Conservation (phyloP, 1,140 invertebrate species). For the Tyrophagus putrescentiae region DNA sequence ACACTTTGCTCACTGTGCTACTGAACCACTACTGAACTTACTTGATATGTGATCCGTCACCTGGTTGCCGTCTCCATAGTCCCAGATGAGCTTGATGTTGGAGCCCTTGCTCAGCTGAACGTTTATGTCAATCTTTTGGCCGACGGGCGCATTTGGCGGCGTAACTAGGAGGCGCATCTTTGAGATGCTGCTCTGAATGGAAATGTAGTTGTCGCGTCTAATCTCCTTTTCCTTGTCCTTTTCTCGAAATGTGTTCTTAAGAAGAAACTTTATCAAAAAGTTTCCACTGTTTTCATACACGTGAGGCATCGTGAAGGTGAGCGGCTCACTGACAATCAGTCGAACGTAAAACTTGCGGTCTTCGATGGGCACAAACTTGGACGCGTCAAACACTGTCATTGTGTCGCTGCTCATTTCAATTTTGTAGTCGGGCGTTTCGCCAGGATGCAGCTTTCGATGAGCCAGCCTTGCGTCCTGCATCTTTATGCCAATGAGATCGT, state of each 20-base stretch:
- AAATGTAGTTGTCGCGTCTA: slow-evolving; percentile 16
- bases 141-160: slow-evolving; percentile 26
- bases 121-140: slow-evolving; percentile 26
- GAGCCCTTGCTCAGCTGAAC: slow-evolving; percentile 27
- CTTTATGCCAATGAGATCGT: slow-evolving; percentile 5
- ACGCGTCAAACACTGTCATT: not conserved
- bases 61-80: slow-evolving; percentile 28
- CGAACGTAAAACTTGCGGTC: slow-evolving; percentile 14
- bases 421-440: slow-evolving; percentile 7
- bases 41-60: slow-evolving; percentile 26
- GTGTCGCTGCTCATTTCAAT: not conserved
- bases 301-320: slow-evolving; percentile 19
- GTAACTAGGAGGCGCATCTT: slow-evolving; percentile 25
- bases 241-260: slow-evolving; percentile 7
- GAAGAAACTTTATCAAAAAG: slow-evolving; percentile 17
- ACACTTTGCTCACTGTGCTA: not conserved
- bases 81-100: slow-evolving; percentile 28
- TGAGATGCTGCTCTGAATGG: slow-evolving; percentile 25
- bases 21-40: not conserved
- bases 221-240: not conserved
- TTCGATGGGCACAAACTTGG: not conserved
- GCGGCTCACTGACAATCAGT: slow-evolving; percentile 19
- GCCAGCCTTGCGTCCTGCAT: slow-evolving; percentile 15
- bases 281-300: slow-evolving; percentile 20
- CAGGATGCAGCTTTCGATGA: not conserved